Percentiles rank a stretch among this genome's conserved stretches.
These are phyloP conservation scores for Hybos culiciformis DNA, from an alignment of 2,888 invertebrate species.

Conservation along the genomic window DNA sequence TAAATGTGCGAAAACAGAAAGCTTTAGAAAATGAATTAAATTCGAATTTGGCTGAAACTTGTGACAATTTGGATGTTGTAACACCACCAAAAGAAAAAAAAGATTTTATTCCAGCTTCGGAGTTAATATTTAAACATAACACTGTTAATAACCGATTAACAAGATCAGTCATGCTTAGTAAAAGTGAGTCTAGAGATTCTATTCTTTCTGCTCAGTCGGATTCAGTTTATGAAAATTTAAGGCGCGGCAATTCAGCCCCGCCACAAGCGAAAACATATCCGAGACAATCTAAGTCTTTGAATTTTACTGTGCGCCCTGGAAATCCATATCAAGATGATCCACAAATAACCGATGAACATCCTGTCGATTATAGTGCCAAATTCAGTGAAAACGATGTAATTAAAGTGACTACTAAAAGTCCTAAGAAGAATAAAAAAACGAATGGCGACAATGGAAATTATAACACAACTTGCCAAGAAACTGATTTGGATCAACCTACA, in stretches of 20 bases:
- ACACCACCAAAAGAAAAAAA: too few species aligned
- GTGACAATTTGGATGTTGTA: too few species aligned
- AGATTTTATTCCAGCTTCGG: too few species aligned
- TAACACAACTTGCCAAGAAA: conserved; percentile 58
- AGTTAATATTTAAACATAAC: too few species aligned
- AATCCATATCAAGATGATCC: conserved; percentile 30
- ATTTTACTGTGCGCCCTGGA: conserved; percentile 1
- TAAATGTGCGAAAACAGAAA: too few species aligned
- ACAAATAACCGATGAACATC: conserved; percentile 50
- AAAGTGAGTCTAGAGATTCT: conserved; percentile 65
- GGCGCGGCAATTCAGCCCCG: conserved; percentile 37
- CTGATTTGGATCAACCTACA: conserved; percentile 82
- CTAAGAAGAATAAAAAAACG: conserved; percentile 9
- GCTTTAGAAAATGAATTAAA: too few species aligned
- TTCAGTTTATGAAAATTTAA: conserved; percentile 53
- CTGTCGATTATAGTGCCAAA: conserved; percentile 60
- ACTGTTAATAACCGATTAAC: too few species aligned
- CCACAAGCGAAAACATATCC: conserved; percentile 1
- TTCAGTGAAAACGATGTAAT: conserved; percentile 39
- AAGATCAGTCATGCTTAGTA: conserved; percentile 29
- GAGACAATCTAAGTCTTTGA: not conserved
- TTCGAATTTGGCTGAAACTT: too few species aligned
- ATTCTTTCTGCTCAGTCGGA: conserved; percentile 69
- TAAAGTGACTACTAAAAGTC: conserved; percentile 8
- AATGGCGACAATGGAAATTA: conserved; percentile 19